Evolutionary conservation across 2,888 invertebrate genomes (phyloP).

Genomic region (Amorpha juglandis): DNA sequence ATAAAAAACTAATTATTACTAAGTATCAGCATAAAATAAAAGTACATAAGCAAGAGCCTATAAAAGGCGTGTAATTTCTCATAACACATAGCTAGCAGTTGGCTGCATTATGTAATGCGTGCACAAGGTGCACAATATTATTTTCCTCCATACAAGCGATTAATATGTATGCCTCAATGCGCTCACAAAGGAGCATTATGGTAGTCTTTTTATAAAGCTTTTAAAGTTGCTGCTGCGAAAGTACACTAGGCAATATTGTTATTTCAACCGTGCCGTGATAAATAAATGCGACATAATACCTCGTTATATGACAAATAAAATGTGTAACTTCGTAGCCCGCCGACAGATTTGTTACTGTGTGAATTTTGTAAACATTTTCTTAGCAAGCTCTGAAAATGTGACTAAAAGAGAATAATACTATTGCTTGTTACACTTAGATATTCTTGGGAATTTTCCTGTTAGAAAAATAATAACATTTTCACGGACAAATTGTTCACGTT

Average conservation of each 20-base stretch:
- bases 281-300: slow-evolving; percentile 7
- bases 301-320: background rate
- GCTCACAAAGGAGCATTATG: slow-evolving; percentile 60
- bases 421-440: background rate
- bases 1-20: no score
- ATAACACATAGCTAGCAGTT: slow-evolving; percentile 8
- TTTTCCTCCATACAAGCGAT: slow-evolving; percentile 62
- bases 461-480: slow-evolving; percentile 28
- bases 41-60: no score
- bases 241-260: slow-evolving; percentile 55
- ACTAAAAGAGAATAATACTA: background rate
- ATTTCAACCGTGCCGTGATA: slow-evolving; percentile 51
- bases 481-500: slow-evolving; percentile 39
- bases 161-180: slow-evolving; percentile 63
- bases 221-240: slow-evolving; percentile 37
- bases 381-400: background rate
- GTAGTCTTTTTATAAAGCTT: slow-evolving; percentile 64
- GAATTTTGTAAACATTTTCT: background rate
- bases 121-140: slow-evolving; percentile 41
- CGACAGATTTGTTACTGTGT: background rate
- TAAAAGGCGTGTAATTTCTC: background rate
- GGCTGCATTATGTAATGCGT: slow-evolving; percentile 25
- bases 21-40: no score
- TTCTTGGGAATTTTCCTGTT: slow-evolving; percentile 17
- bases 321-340: background rate